These are phyloP conservation scores for Acanthococcus lagerstroemiae DNA, from an alignment of 2,888 invertebrate species.

Conservation along the genomic window DNA sequence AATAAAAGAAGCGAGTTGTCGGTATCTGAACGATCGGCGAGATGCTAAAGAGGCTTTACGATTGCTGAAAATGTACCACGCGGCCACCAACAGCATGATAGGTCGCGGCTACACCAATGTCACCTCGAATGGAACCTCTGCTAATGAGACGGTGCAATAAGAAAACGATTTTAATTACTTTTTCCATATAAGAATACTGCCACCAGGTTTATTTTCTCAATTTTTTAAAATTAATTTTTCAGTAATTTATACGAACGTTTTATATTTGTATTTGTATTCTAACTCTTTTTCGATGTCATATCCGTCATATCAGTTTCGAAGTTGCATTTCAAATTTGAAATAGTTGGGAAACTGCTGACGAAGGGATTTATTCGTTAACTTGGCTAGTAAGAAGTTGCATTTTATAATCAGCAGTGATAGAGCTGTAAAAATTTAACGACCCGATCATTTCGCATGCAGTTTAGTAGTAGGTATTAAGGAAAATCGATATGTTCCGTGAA, in stretches of 20 bases:
- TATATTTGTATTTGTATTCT: constrained; percentile 9
- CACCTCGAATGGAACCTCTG: constrained; percentile 8
- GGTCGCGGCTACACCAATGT: constrained; percentile 14
- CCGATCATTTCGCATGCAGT: too few relatives aligned
- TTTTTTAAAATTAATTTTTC: not conserved
- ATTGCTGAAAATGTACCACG: constrained; percentile 63
- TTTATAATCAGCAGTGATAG: too few relatives aligned
- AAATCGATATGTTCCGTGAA: too few relatives aligned
- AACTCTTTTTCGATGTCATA: not conserved
- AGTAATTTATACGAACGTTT: constrained; percentile 13
- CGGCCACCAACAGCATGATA: constrained; percentile 37
- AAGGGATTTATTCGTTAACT: too few relatives aligned
- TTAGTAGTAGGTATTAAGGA: too few relatives aligned
- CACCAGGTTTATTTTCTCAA: not conserved
- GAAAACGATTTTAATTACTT: constrained; percentile 11
- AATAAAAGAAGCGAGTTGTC: constrained; percentile 72
- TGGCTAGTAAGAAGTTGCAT: too few relatives aligned
- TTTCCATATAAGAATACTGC: not conserved
- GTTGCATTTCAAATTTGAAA: too few relatives aligned
- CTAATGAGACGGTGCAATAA: constrained; percentile 20
- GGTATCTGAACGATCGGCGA: constrained; percentile 67
- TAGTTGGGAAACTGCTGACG: too few relatives aligned
- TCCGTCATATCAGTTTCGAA: constrained; percentile 9
- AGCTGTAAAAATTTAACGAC: too few relatives aligned
- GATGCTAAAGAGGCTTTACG: constrained; percentile 81